Evolutionary conservation across 2,113 vertebrate genomes (phyloP).

Genomic region (Trogon surrucura): DNA sequence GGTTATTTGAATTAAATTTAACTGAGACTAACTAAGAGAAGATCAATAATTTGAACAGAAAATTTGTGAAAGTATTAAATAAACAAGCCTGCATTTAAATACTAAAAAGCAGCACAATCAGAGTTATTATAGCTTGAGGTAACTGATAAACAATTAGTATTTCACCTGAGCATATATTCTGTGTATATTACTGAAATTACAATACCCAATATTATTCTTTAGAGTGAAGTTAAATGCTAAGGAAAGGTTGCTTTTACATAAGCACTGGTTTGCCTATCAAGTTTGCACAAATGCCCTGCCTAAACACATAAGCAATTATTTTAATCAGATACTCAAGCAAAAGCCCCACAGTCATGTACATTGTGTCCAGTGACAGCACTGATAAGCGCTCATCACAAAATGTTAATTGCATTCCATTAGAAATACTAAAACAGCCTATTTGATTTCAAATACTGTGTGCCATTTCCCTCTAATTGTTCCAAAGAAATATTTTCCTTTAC

Average conservation of each 20-base stretch:
- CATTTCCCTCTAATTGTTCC: constrained; percentile 9
- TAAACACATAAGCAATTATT: background rate
- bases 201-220: background rate
- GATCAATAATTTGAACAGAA: background rate
- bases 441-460: background rate
- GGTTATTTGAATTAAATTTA: background rate
- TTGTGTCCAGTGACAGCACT: background rate
- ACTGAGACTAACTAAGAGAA: background rate
- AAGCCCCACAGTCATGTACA: background rate
- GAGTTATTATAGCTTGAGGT: background rate
- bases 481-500: constrained; percentile 24
- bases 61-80: background rate
- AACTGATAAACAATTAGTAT: background rate
- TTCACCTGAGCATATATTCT: background rate
- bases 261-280: background rate
- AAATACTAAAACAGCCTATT: background rate
- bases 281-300: background rate
- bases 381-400: constrained; percentile 15
- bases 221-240: background rate
- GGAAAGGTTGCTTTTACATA: background rate
- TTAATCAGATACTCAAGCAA: constrained; percentile 31
- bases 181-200: background rate
- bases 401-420: background rate
- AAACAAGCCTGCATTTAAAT: background rate
- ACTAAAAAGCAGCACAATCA: background rate